phyloP scores from a whole-genome alignment of 1,140 invertebrate genomes.

The Bilobella aurantiaca region DNA sequence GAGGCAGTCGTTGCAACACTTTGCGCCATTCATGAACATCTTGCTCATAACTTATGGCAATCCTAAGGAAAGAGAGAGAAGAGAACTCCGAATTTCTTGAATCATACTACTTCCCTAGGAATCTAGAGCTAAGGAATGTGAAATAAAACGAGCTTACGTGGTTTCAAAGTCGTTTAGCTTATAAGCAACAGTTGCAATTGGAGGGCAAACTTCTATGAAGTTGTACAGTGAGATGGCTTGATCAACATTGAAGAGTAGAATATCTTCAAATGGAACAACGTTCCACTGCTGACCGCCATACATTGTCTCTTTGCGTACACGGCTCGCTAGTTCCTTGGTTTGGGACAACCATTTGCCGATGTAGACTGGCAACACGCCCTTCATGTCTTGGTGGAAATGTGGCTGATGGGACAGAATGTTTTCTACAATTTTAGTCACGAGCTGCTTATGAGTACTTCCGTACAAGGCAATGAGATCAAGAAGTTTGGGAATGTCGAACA shows the following conservation, averaged over 20 bases:
- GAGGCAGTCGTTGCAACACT: slow-evolving; percentile 10
- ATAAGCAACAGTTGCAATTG: slow-evolving; percentile 37
- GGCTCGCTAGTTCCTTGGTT: slow-evolving; percentile 33
- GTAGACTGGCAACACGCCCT: slow-evolving; percentile 36
- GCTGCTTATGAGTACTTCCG: slow-evolving; percentile 38
- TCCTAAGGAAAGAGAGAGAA: slow-evolving; percentile 10
- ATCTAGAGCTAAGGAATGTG: not conserved
- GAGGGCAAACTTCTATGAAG: slow-evolving; percentile 42
- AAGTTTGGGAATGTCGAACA: slow-evolving; percentile 49
- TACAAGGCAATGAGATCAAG: slow-evolving; percentile 46
- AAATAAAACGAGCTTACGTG: not conserved
- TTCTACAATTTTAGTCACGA: slow-evolving; percentile 43
- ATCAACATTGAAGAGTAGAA: slow-evolving; percentile 42
- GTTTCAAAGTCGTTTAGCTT: not conserved
- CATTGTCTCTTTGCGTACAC: not conserved
- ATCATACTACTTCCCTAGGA: not conserved
- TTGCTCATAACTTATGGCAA: slow-evolving; percentile 23
- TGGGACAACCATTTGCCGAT: slow-evolving; percentile 32
- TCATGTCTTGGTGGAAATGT: slow-evolving; percentile 42
- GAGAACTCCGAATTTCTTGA: not conserved
- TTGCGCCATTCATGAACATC: slow-evolving; percentile 13
- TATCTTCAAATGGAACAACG: slow-evolving; percentile 34
- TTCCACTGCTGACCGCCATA: not conserved
- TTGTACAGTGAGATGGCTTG: slow-evolving; percentile 39
- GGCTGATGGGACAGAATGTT: slow-evolving; percentile 45